Evolutionary conservation across 2,797 vertebrate species (phyloP), one percentile per base, ranked within the genome.

Genomic region (Microctenopoma stevenorrisi): DNA sequence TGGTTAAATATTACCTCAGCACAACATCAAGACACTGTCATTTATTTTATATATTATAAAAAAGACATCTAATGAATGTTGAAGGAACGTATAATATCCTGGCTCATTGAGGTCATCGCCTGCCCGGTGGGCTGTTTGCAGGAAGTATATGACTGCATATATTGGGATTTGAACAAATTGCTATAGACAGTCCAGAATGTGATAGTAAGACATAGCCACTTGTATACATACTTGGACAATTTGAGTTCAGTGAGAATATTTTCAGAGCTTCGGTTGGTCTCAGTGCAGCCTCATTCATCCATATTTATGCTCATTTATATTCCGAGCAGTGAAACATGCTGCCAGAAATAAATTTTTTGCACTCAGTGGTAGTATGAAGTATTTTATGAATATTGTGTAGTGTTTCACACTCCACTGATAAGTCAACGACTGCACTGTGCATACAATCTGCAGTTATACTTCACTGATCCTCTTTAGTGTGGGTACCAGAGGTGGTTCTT

Each of bases 271-370:
- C 22, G 22, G 22, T 22, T 22, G 22, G 22, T 2, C 22, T 22
- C 22, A 22, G 22, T 22, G 22, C 22, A 22, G 22, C 53, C 44
- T 47, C 15, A 4, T 66, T 64, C 44, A 69, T 74, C 9, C 40
- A 50, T 68, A 68, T 65, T 76, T 55, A 66, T 64, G 37, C 53
- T 35, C 11, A 50, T 59, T 50, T 53, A 75, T 49, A 58, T 73
- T 62, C 57, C 28, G 44, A 53, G 35, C 50, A 68, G 66, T 49
- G 22, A 22, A 70, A 54, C 44, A 67, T 43, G 48, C 62, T 50
- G 52, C 49, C 30, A 66, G 51, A 28, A 49, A 22, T 15, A n/a
- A 2, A 18, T 40, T 12, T 44, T 54, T 33, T 22, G 35, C n/a
- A 58, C 12, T 57, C 37, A 58, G 16, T 42, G 12, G 25, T 55